Base-by-base conservation (phyloP, 2,888 invertebrate genomes). In the Melanargia galathea region DNA sequence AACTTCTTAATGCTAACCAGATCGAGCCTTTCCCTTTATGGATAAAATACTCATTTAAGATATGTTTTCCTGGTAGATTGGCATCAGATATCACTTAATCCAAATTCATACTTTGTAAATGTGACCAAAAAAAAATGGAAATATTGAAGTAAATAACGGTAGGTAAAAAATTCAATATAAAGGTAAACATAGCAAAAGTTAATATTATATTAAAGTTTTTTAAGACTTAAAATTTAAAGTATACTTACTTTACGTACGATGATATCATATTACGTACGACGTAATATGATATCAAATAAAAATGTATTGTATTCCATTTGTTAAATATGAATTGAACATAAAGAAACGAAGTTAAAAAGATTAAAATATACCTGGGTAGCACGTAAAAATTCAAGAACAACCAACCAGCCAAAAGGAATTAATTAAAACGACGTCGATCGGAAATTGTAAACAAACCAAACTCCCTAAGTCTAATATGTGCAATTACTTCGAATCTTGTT, bases 1-100 rank as follows among this genome's bases (percentile, higher is more conserved):
- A 85, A 86, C 81, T 78, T 76, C 60, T 61, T 67, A 64, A 62
- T 63, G 58, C 45, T 64, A 67, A 63, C 67, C 62, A 61, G 67
- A 64, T 60, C 64, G 54, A 24, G 63, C 65, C 67, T 64, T 67
- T 67, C 65, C 67, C 64, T 62, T 66, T 54, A 22, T 35, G 22
- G n/a, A 35, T 20, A 20, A 54, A 52, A 18, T 8, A 40, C 40
- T 40, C 16, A 16, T 43, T 43, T 43, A 2, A 43, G 18, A 18
- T 10, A 43, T 8, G 43, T 43, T 40, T 16, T 7, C 43, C 43
- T 40, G 40, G 43, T 43, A 43, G 18, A 43, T 43, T 16, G 4
- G 3, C 11, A 35, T 10, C 8, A 8, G 43, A 18, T 40, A 16
- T n/a, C 7, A 16, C 30, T 30, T 30, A 30, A 30, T 30, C 30